A percentile compares a stretch with the other conserved stretches of the same genome.
Conservation (phyloP, 2,797 vertebrate genomes). For the Eospalax fontanierii region DNA sequence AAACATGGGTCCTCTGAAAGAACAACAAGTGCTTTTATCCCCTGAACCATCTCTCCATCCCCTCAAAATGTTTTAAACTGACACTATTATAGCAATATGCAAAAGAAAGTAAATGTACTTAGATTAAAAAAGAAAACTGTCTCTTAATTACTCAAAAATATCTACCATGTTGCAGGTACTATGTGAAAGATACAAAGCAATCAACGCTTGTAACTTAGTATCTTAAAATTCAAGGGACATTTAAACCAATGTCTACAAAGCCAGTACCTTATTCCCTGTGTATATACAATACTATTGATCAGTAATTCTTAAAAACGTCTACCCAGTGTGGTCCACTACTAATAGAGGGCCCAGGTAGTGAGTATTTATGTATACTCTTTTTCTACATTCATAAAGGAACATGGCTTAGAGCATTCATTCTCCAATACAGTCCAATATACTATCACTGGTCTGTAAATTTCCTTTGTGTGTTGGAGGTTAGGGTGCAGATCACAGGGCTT, state of each 20-base stretch:
- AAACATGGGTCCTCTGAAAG: too few species aligned
- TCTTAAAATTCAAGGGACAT: constrained; percentile 13
- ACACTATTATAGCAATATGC: constrained; percentile 50
- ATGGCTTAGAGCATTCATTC: constrained; percentile 4
- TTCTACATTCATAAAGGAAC: constrained; percentile 11
- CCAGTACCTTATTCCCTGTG: background rate
- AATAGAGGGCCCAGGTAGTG: background rate
- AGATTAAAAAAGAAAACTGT: background rate
- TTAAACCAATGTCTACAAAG: constrained; percentile 20
- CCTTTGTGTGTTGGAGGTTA: background rate
- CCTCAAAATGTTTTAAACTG: constrained; percentile 35
- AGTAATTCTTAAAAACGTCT: background rate
- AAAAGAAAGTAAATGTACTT: background rate
- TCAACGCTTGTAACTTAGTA: background rate
- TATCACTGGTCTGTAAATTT: background rate
- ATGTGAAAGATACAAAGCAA: background rate
- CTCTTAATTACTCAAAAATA: constrained; percentile 20
- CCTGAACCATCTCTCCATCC: too few species aligned
- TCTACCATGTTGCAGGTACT: background rate
- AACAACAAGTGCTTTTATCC: too few species aligned
- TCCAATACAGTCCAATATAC: background rate
- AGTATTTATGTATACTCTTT: constrained; percentile 34
- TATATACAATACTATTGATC: background rate
- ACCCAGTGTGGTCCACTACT: background rate
- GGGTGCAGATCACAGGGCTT: background rate